Evolutionary conservation across 2,113 vertebrate genomes (phyloP), one percentile per base, ranked within the genome.

Genomic region (Neolamprologus variostigma): DNA sequence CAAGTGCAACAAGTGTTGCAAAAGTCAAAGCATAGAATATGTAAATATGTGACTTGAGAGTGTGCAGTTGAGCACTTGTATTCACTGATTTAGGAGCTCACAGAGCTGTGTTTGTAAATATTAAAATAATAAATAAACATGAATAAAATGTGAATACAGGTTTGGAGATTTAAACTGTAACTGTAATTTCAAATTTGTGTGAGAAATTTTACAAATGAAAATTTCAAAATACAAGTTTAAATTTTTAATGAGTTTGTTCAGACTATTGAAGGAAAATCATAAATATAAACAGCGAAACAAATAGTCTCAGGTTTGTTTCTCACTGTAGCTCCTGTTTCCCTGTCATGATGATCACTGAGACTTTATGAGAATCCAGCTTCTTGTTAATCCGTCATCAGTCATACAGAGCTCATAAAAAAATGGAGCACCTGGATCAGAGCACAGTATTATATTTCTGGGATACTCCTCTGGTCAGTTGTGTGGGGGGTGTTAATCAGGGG

Each of bases 11-110:
- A 59, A 59, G 2, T 0, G 13, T 28, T 59, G 55, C 55, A 59
- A 59, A 59, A 59, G 55, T 31, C 26, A 59, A 31, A 59, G 55
- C 13, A 28, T 59, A 16, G 26, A 31, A 59, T 9, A 59, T 59
- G 26, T 59, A 9, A 59, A 57, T 57, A 59, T 31, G 55, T 59
- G 26, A 54, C 53, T 54, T 54, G 53, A 54, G 0, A 21, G 47
- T 50, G 3, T n/a, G 0, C 21, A 57, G 0, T 8, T 57, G 54
- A 57, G 4, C 54, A 57, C 21, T 57, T 57, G 26, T 31, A 6
- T 31, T 59, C 55, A 31, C 55, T 59, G 55, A 28, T 9, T 28
- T 59, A 28, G 0, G 55, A 59, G 55, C 23, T 59, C 55, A 59
- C 55, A 31, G 13, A 31, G 55, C 55, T 59, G 55, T 59, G 21